Evolutionary conservation across 1,140 invertebrate species (phyloP).

Genomic region (Alviniconcha marisindica): DNA sequence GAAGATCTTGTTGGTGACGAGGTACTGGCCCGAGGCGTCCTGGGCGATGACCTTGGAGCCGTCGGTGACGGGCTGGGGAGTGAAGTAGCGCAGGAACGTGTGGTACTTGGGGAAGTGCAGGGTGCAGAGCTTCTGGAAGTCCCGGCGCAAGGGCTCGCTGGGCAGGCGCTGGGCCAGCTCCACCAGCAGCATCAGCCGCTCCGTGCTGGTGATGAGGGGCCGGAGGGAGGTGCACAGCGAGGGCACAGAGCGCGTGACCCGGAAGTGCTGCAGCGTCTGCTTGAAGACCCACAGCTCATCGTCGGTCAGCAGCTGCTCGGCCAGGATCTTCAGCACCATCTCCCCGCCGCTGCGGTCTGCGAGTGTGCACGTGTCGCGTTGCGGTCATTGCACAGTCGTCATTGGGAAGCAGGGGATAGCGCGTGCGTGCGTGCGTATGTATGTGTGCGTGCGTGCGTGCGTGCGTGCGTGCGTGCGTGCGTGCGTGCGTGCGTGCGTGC

Average conservation of each 20-base stretch:
- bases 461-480: too few relatives aligned
- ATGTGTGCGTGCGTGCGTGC: too few relatives aligned
- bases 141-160: conserved; percentile 54
- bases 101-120: conserved; percentile 67
- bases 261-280: conserved; percentile 65
- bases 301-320: conserved; percentile 60
- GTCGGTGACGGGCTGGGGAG: conserved; percentile 51
- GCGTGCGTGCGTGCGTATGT: too few relatives aligned
- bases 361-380: too few relatives aligned
- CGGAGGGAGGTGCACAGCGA: conserved; percentile 62
- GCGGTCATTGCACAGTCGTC: too few relatives aligned
- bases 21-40: conserved; percentile 60
- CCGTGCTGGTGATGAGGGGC: conserved; percentile 62
- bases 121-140: conserved; percentile 66
- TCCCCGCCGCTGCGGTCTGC: too few relatives aligned
- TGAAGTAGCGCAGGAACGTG: conserved; percentile 53
- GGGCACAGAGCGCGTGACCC: conserved; percentile 59
- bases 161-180: conserved; percentile 65
- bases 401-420: too few relatives aligned
- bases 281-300: conserved; percentile 63
- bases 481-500: too few relatives aligned
- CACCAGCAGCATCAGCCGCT: conserved; percentile 65
- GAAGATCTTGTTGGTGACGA: conserved; percentile 53
- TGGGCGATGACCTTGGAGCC: conserved; percentile 60
- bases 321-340: conserved; percentile 60